These are phyloP conservation scores for Mastomys coucha DNA, from an alignment of 2,113 vertebrate species.

Conservation along the genomic window DNA sequence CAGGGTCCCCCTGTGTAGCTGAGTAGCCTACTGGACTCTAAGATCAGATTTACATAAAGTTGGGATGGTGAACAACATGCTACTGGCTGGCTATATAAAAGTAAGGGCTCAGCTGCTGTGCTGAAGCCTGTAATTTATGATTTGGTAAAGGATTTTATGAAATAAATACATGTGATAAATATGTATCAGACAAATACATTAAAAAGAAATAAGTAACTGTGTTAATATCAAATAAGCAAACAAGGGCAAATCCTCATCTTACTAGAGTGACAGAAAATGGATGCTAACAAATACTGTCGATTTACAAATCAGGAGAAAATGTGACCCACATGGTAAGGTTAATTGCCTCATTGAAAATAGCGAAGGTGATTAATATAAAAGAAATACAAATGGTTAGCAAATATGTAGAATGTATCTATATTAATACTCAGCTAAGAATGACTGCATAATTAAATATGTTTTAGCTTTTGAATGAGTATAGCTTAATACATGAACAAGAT, in stretches of 20 bases:
- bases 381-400: slow-evolving; percentile 29
- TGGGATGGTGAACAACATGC: not conserved
- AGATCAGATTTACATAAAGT: not conserved
- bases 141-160: not conserved
- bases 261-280: not conserved
- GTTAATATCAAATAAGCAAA: not conserved
- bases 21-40: not conserved
- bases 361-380: not conserved
- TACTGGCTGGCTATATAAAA: not conserved
- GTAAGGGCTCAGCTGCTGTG: not conserved
- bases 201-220: not conserved
- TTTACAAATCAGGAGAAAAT: not conserved
- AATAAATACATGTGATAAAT: not conserved
- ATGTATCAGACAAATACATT: not conserved
- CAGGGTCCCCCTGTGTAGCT: not conserved
- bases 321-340: not conserved
- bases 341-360: not conserved
- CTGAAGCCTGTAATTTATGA: not conserved
- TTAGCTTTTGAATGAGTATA: slow-evolving; percentile 28
- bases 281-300: not conserved
- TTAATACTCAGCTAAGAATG: not conserved
- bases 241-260: not conserved
- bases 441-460: not conserved
- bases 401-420: not conserved
- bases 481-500: slow-evolving; percentile 27